A percentile compares a stretch with the other conserved stretches of the same genome.
phyloP scores from a whole-genome alignment of 35 echinoderm and acorn worm species.

The Anneissia japonica region DNA sequence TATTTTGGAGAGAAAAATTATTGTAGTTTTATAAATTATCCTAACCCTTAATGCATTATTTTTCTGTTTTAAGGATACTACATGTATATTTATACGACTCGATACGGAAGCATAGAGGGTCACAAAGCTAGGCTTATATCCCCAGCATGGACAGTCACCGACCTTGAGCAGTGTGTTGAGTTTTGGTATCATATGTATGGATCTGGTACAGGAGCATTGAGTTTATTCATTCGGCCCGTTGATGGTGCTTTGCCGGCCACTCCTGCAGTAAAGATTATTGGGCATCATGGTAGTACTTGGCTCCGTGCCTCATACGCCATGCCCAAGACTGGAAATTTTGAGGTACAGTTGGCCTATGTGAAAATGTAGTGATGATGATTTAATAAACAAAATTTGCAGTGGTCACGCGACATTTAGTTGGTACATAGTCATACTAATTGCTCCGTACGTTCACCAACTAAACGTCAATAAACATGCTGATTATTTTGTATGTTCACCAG shows the following conservation, averaged over 20 bases:
- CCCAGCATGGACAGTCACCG: not conserved
- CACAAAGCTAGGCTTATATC: not conserved
- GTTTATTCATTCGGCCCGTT: not conserved
- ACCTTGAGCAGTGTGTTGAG: not conserved
- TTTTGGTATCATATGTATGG: slow-evolving; percentile 1
- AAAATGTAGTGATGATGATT: too few species aligned
- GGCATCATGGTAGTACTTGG: not conserved
- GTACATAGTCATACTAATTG: too few species aligned
- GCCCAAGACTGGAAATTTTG: not conserved
- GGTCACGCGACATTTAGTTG: too few species aligned
- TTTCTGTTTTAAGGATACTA: not conserved
- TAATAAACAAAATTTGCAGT: too few species aligned
- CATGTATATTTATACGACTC: not conserved
- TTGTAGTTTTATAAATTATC: too few species aligned
- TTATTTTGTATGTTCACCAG: too few species aligned
- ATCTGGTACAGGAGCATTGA: not conserved
- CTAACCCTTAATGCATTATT: too few species aligned
- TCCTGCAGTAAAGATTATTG: not conserved
- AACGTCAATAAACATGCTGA: too few species aligned
- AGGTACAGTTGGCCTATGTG: not conserved
- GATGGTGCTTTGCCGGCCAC: not conserved
- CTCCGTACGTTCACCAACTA: too few species aligned
- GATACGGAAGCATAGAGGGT: not conserved
- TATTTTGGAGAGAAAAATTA: too few species aligned
- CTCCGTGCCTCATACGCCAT: not conserved